A percentile compares a stretch with the other conserved stretches of the same genome.
phyloP scores from a whole-genome alignment of 2,797 vertebrate genomes.

The Cryptoprocta ferox region DNA sequence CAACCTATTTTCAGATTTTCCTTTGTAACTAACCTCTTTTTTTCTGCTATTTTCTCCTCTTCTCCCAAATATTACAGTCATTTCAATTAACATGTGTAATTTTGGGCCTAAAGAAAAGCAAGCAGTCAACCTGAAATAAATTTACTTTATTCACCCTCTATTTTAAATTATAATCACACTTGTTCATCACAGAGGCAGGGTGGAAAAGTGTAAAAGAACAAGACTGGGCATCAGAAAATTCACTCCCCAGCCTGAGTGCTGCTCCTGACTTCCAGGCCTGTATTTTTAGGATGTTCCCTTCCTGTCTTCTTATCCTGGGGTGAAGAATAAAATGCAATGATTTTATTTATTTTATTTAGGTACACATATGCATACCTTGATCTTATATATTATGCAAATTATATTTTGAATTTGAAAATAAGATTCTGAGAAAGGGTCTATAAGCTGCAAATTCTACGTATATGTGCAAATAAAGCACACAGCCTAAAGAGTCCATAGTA shows the following conservation, averaged over 20 bases:
- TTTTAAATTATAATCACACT: conserved; percentile 56
- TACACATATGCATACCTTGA: neutral
- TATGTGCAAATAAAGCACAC: neutral
- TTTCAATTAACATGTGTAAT: conserved; percentile 65
- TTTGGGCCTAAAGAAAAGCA: conserved; percentile 57
- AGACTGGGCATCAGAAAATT: neutral
- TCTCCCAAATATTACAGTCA: conserved; percentile 58
- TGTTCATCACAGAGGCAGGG: conserved; percentile 4
- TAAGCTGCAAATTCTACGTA: neutral
- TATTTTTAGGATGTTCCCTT: neutral
- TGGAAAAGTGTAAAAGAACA: neutral
- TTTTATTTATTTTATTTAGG: neutral
- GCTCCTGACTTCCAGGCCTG: neutral
- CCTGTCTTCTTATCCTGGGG: neutral
- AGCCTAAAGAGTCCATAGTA: neutral
- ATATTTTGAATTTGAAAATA: neutral
- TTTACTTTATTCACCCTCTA: conserved; percentile 52
- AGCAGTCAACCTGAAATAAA: conserved; percentile 68
- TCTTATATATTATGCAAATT: neutral
- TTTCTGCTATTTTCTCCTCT: neutral
- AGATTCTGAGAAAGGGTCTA: neutral
- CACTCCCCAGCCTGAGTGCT: neutral
- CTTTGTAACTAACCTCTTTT: conserved; percentile 2
- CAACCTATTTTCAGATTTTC: neutral
- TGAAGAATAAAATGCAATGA: neutral